Evolutionary conservation across 2,797 vertebrate species (phyloP), one percentile per base, ranked within the genome.

Genomic region (Antrozous pallidus): DNA sequence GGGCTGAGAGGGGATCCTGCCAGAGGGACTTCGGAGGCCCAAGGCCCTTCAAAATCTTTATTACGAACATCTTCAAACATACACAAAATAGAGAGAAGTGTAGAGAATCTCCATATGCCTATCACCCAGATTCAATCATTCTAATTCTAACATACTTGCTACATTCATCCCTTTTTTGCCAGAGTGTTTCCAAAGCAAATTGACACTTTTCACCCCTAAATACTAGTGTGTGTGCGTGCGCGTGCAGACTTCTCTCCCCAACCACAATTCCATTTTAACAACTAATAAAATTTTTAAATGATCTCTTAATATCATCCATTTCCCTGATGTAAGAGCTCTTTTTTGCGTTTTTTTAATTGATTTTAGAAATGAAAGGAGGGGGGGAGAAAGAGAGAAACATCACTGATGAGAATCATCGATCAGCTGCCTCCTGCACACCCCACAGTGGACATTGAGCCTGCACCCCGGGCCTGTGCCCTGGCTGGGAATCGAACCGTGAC

Each of bases 241-340:
- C 4, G 54, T 11, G 22, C 56, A 58, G 5, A 54, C 51, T 58
- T 58, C 28, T 79, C 33, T 42, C 65, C 47, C 22, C 33, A 33
- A 63, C 31, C 12, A 47, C 38, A 58, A 80, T 84, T 89, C 56
- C 42, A 94, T 87, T 56, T 45, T 54, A 22, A 40, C 20, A 61
- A 36, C 38, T 58, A 80, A 86, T 13, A 61, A 88, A 88, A 65
- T 92, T 93, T 78, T 20, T 78, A 92, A 92, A 67, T 78, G 49
- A 67, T 16, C 33, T 36, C n/a, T 36, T 89, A 49, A 18, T 75
- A 86, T 28, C 45, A 61, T 26, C 33, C 42, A 16, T 51, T 42
- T 58, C 49, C 80, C 56, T 56, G 22, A 73, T 47, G 58, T 28
- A 24, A 56, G 40, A 81, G 12, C 45, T 89, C 56, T 58, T 58